These are phyloP conservation scores for Lophochroa leadbeateri DNA, from an alignment of 2,113 vertebrate genomes.

Conservation along the genomic window DNA sequence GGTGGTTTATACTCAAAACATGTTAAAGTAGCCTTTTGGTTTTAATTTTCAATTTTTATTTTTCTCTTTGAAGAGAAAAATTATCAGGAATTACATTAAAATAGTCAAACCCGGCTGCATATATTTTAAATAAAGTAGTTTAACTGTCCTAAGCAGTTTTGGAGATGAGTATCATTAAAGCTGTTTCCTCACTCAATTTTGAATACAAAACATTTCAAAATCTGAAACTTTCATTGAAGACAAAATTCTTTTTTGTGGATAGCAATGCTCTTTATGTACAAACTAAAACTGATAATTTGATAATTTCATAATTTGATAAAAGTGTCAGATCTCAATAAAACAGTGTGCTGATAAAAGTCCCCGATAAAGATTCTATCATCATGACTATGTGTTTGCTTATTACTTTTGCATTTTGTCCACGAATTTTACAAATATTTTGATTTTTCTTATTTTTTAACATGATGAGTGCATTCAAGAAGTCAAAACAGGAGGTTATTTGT, in stretches of 20 bases:
- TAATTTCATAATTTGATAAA: background rate
- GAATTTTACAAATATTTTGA: background rate
- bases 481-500: background rate
- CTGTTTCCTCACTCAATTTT: background rate
- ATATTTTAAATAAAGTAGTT: background rate
- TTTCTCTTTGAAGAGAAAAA: background rate
- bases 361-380: background rate
- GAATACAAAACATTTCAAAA: background rate
- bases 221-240: background rate
- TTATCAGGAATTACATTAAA: background rate
- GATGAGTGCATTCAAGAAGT: background rate
- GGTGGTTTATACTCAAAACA: background rate
- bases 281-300: background rate
- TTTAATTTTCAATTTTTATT: background rate
- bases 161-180: background rate
- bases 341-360: background rate
- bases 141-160: background rate
- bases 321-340: background rate
- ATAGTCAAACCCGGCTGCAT: background rate
- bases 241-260: background rate
- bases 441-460: background rate
- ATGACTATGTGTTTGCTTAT: background rate
- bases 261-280: background rate
- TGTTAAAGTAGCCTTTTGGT: fast-evolving
- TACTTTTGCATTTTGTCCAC: background rate